Conservation (phyloP, 2,113 vertebrate genomes). For the Felis chaus region DNA sequence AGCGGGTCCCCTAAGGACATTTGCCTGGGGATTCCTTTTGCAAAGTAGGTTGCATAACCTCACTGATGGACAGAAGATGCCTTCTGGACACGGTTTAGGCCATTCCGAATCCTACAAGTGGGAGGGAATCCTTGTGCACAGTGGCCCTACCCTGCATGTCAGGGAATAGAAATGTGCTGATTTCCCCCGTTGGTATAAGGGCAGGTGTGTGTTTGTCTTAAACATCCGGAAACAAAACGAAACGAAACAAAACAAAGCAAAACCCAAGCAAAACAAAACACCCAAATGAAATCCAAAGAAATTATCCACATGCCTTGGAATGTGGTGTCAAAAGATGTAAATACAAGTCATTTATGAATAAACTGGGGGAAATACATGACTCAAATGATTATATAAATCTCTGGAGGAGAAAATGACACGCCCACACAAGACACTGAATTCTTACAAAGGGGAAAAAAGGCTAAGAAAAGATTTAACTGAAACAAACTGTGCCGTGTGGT, state of each 20-base stretch:
- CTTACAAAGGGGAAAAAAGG: neutral
- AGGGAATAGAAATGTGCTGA: neutral
- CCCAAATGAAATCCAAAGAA: no score
- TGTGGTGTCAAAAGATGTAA: neutral
- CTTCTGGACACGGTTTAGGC: no score
- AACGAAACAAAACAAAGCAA: neutral
- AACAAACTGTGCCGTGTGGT: neutral
- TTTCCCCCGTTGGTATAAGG: fast-evolving
- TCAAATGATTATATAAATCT: neutral
- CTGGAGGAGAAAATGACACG: no score
- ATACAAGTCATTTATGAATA: neutral
- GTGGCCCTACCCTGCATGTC: no score
- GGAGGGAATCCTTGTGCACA: neutral
- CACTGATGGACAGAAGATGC: neutral
- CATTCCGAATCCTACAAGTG: no score
- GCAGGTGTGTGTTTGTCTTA: neutral
- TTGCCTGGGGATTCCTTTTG: neutral
- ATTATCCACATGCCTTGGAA: neutral
- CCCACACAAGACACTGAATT: no score
- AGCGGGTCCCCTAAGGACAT: neutral
- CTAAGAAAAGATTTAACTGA: neutral
- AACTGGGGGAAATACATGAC: neutral
- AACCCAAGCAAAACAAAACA: neutral
- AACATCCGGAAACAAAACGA: neutral
- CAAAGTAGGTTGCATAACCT: neutral